phyloP scores from a whole-genome alignment of 2,888 invertebrate genomes.

The Orchesellides sinensis region DNA sequence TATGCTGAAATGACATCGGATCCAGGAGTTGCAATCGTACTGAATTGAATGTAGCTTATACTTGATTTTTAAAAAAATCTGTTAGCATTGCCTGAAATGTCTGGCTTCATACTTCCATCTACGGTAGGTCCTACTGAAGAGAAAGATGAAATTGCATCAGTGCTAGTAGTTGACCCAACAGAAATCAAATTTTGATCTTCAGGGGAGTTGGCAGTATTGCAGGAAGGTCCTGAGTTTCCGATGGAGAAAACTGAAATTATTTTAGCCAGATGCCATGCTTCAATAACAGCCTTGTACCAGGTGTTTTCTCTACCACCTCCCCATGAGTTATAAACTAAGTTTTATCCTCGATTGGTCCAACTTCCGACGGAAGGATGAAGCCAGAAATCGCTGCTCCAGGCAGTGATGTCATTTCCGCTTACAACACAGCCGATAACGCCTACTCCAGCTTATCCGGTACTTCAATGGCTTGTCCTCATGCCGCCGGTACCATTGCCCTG shows the following conservation, averaged over 20 bases:
- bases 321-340: background rate
- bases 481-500: no score
- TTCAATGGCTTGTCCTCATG: background rate
- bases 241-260: background rate
- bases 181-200: slow-evolving; percentile 5
- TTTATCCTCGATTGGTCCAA: background rate
- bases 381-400: no score
- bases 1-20: slow-evolving; percentile 35
- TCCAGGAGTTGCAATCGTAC: slow-evolving; percentile 49
- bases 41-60: no score
- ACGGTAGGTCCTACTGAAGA: slow-evolving; percentile 29
- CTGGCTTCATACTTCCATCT: slow-evolving; percentile 48
- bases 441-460: no score
- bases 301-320: background rate
- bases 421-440: no score
- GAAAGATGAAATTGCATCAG: slow-evolving; percentile 33
- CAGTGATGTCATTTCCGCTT: no score
- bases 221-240: background rate
- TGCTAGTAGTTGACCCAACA: background rate
- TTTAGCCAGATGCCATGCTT: background rate
- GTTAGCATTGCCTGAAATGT: background rate
- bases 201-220: background rate
- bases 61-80: no score
- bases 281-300: background rate
- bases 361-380: background rate